A percentile compares a stretch with the other conserved stretches of the same genome.
Conservation (phyloP, 2,888 invertebrate genomes). For the Protophormia terraenovae region DNA sequence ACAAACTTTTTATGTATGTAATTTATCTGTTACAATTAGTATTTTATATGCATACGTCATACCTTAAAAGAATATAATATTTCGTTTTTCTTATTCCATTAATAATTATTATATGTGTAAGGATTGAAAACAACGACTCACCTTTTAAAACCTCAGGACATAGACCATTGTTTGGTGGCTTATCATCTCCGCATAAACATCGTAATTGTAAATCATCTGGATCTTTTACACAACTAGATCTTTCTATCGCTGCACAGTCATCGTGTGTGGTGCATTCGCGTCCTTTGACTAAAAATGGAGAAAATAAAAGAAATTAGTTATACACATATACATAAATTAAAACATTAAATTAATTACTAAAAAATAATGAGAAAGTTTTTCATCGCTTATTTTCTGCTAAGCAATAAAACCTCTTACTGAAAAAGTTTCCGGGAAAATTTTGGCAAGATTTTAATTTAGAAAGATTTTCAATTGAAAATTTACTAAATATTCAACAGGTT, state of each 20-base stretch:
- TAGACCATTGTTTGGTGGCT: conserved; percentile 85
- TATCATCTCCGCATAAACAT: conserved; percentile 87
- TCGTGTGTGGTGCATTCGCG: conserved; percentile 84
- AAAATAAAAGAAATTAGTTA: too few relatives aligned
- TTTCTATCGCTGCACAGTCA: conserved; percentile 85
- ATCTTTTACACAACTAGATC: conserved; percentile 86
- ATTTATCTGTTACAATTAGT: not conserved
- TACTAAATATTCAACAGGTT: too few relatives aligned
- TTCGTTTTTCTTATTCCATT: not conserved
- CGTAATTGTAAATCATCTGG: conserved; percentile 84
- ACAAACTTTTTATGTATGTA: not conserved
- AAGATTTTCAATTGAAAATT: too few relatives aligned
- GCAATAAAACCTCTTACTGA: too few relatives aligned
- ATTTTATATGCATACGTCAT: not conserved
- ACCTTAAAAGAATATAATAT: not conserved
- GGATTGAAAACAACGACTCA: conserved; percentile 76
- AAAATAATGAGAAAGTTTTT: too few relatives aligned
- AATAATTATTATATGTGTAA: too few relatives aligned
- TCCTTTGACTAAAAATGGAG: conserved; percentile 81
- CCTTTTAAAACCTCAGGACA: conserved; percentile 86
- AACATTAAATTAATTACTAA: too few relatives aligned
- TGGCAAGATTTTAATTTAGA: too few relatives aligned
- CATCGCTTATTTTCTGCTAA: too few relatives aligned
- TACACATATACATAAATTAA: too few relatives aligned
- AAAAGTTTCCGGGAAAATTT: too few relatives aligned